These are phyloP conservation scores for Phyllotreta cruciferae DNA, from an alignment of 2,888 invertebrate genomes.

Conservation along the genomic window DNA sequence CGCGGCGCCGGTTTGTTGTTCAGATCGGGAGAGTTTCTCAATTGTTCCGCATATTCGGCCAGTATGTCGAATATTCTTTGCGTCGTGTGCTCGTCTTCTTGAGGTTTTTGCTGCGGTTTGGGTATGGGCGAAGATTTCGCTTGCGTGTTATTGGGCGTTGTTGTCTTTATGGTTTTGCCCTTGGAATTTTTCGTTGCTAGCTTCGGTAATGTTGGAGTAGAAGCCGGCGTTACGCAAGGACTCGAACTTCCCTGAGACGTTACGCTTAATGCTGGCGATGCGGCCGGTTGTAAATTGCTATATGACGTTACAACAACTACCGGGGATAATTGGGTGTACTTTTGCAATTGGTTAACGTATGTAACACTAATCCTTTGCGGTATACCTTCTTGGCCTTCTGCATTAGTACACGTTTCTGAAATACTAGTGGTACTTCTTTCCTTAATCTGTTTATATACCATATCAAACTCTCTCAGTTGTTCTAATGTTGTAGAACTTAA, in stretches of 20 bases:
- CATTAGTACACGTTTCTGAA: constrained; percentile 44
- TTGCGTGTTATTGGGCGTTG: constrained; percentile 61
- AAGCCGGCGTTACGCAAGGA: constrained; percentile 66
- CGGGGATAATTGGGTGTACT: constrained; percentile 60
- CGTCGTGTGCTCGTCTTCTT: constrained; percentile 82
- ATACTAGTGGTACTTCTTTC: constrained; percentile 71
- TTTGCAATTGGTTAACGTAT: constrained; percentile 63
- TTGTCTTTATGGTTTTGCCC: constrained; percentile 66
- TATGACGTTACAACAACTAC: constrained; percentile 68
- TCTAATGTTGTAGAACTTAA: constrained; percentile 79
- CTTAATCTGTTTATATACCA: constrained; percentile 81
- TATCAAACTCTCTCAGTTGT: constrained; percentile 80
- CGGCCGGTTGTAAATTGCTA: constrained; percentile 61
- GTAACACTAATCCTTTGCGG: constrained; percentile 63
- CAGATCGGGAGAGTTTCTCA: constrained; percentile 78
- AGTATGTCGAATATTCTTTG: constrained; percentile 80
- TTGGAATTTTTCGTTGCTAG: constrained; percentile 47
- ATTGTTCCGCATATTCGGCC: constrained; percentile 81
- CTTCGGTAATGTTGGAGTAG: constrained; percentile 57
- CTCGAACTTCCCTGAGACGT: constrained; percentile 67
- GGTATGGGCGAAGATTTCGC: constrained; percentile 73
- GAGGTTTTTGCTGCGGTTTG: constrained; percentile 74
- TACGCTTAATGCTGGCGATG: constrained; percentile 65
- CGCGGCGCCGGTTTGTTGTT: constrained; percentile 84
- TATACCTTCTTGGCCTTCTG: constrained; percentile 51